phyloP scores from a whole-genome alignment of 2,113 vertebrate species.

The Egretta garzetta region DNA sequence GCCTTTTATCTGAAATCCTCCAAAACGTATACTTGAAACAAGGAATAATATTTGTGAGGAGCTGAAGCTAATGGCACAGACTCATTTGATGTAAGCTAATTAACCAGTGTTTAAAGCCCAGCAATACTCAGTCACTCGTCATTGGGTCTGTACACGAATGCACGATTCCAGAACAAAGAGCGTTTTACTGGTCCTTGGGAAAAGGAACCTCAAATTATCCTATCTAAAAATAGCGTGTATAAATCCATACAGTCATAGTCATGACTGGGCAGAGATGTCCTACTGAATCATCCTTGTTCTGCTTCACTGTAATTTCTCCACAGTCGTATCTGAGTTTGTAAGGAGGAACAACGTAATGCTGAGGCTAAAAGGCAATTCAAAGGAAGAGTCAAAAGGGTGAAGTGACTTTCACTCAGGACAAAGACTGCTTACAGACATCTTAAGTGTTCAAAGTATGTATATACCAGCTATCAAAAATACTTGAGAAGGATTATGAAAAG shows the following conservation, averaged over 20 bases:
- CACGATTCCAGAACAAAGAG: background rate
- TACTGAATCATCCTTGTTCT: background rate
- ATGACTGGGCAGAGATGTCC: background rate
- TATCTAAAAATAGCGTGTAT: background rate
- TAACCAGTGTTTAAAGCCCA: background rate
- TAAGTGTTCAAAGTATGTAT: background rate
- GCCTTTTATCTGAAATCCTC: background rate
- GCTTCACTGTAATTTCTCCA: background rate
- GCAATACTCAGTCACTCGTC: background rate
- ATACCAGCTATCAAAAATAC: background rate
- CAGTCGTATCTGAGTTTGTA: background rate
- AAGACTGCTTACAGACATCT: background rate
- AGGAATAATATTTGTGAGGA: background rate
- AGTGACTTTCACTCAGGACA: background rate
- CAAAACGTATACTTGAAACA: fast-evolving
- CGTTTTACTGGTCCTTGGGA: background rate
- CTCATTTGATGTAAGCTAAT: background rate
- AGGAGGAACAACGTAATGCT: background rate
- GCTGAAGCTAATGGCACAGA: background rate
- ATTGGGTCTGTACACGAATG: background rate
- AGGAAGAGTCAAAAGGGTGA: background rate
- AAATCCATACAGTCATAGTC: background rate
- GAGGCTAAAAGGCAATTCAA: background rate
- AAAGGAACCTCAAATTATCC: background rate
- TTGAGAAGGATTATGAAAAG: background rate